These are phyloP conservation scores for Sinocyclocheilus maitianheensis DNA, from an alignment of 2,113 vertebrate genomes.

Conservation along the genomic window DNA sequence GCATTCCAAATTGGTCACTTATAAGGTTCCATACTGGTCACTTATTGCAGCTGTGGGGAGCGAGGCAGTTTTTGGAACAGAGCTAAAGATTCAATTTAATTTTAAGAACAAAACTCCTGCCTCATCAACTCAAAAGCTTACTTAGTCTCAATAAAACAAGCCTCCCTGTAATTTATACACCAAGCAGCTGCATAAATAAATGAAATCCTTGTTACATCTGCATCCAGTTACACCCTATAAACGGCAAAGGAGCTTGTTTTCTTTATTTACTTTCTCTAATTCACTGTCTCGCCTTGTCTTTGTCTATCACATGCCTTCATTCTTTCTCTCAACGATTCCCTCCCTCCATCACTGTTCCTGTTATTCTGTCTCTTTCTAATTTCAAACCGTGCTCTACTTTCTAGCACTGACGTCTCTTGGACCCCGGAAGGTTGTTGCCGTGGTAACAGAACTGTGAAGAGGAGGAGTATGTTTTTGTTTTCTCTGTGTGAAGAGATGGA, in stretches of 20 bases:
- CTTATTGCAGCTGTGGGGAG: no score
- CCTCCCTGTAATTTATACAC: no score
- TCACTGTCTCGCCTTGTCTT: neutral
- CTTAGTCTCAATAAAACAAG: no score
- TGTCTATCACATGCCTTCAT: constrained; percentile 11
- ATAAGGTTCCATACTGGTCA: no score
- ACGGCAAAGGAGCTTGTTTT: neutral
- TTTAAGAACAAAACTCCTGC: no score
- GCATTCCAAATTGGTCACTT: no score
- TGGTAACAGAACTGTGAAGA: constrained; percentile 55
- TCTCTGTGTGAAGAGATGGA: constrained; percentile 43
- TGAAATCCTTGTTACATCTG: no score
- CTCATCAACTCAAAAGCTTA: no score
- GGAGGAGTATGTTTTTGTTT: constrained; percentile 58
- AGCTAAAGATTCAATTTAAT: no score
- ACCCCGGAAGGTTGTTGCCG: constrained; percentile 63
- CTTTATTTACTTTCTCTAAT: neutral
- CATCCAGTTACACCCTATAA: neutral
- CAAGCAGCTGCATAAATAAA: no score
- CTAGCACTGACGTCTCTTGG: constrained; percentile 59
- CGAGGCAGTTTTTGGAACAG: no score
- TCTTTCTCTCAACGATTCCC: neutral
- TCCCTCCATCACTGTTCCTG: constrained; percentile 5
- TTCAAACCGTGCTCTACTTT: constrained; percentile 65
- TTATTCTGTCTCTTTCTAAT: constrained; percentile 58